Evolutionary conservation across 2,113 vertebrate species (phyloP), one percentile per base, ranked within the genome.

Genomic region (Cettia cetti): DNA sequence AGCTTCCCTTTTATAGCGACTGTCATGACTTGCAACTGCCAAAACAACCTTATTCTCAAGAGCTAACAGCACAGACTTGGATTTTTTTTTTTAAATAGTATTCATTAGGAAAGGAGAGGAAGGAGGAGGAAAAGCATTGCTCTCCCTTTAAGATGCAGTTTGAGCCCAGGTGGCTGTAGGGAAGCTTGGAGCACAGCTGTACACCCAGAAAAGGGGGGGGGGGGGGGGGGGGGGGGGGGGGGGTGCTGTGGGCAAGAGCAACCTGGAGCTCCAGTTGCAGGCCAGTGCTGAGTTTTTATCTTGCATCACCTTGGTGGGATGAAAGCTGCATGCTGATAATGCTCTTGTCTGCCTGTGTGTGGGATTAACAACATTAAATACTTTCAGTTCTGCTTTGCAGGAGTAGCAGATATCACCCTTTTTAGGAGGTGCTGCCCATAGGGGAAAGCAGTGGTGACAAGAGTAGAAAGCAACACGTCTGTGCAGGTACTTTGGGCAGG

Each of bases 161-260:
- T 21, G 68, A 83, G 86, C 40, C 82, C 96, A 96, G 88, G 94
- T 95, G 96, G 86, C 74, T 85, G 82, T 66, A 28, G 31, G 18
- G 26, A 52, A 82, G 78, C 5, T 2, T 20, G 30, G 60, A 81
- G 70, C 89, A 89, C 92, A 96, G 96, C 91, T 97, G 96, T 75
- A 15, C 68, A 97, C 89, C 75, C 93, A 76, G 49, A n/a, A 63
- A 92, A 47, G 87, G 40, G 65, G 82, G 64, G 27, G 12, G 82
- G 64, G 27, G 12, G 82, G 64, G 27, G 12, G 82, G 64, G 27
- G n/a, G n/a, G n/a, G n/a, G n/a, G n/a, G n/a, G n/a, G n/a, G 82
- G 64, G 27, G 12, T 56, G 45, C 60, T 86, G 26, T 24, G 75
- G 35, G 78, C 66, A 76, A 37, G 57, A 88, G 39, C 28, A 15